Evolutionary conservation across 2,888 invertebrate species (phyloP).

Genomic region (Drosophila neutralis): DNA sequence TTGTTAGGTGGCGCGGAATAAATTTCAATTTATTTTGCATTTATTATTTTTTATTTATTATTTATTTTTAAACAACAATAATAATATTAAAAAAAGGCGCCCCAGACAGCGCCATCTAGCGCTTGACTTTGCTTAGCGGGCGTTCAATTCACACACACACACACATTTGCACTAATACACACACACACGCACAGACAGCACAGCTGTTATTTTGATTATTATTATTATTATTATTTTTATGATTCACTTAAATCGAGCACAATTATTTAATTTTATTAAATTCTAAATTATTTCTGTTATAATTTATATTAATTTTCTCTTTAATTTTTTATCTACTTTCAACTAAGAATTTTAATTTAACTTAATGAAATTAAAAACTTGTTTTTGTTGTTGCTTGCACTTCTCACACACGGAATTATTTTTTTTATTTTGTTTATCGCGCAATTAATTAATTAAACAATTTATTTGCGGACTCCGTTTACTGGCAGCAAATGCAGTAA

Average conservation of each 20-base stretch:
- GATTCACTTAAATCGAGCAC: conserved; percentile 36
- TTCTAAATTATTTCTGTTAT: conserved; percentile 12
- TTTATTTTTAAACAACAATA: conserved; percentile 45
- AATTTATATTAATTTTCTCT: conserved; percentile 11
- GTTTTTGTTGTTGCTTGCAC: conserved; percentile 45
- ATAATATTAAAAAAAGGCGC: conserved; percentile 3
- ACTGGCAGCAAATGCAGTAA: conserved; percentile 69
- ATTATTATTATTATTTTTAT: conserved; percentile 28
- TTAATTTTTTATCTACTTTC: conserved; percentile 27
- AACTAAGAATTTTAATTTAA: conserved; percentile 65
- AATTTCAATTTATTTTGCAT: conserved; percentile 64
- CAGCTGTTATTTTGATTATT: conserved; percentile 49
- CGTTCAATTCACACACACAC: conserved; percentile 47
- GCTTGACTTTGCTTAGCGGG: conserved; percentile 65
- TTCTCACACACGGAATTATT: conserved; percentile 33
- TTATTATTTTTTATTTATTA: neutral
- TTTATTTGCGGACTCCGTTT: conserved; percentile 56
- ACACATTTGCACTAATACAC: conserved; percentile 17
- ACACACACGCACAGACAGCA: conserved; percentile 21
- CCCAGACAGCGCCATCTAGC: conserved; percentile 68
- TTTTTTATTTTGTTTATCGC: conserved; percentile 44
- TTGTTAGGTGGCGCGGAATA: conserved; percentile 59
- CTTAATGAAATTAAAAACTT: conserved; percentile 63
- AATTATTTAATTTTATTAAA: conserved; percentile 24
- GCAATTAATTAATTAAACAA: conserved; percentile 41